phyloP scores from a whole-genome alignment of 2,888 invertebrate genomes.

The Coenonympha arcania region DNA sequence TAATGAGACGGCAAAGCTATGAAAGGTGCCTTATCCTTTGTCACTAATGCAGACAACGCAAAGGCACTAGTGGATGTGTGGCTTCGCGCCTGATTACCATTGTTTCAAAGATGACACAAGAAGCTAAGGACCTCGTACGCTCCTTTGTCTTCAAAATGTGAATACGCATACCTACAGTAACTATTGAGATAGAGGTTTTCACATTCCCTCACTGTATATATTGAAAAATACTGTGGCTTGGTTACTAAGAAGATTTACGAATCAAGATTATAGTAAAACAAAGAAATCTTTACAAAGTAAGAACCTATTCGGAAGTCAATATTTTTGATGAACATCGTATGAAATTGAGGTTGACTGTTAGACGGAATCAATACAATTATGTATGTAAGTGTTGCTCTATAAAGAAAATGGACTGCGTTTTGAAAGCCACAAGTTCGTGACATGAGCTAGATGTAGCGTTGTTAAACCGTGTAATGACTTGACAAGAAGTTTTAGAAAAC shows the following conservation, averaged over 20 bases:
- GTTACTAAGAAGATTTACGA: too few relatives aligned
- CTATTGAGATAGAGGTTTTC: not conserved
- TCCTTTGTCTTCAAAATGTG: not conserved
- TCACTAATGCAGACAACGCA: not conserved
- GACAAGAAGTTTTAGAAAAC: constrained; percentile 7
- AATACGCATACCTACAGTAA: constrained; percentile 1
- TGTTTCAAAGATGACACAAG: constrained; percentile 5
- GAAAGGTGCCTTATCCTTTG: constrained; percentile 5
- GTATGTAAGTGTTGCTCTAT: constrained; percentile 3
- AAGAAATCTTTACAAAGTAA: too few relatives aligned
- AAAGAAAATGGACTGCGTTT: constrained; percentile 32
- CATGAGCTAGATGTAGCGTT: constrained; percentile 38
- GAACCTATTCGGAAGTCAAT: too few relatives aligned
- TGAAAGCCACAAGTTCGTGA: constrained; percentile 52
- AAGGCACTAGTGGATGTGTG: not conserved
- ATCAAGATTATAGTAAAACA: too few relatives aligned
- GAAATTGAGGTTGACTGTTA: not conserved
- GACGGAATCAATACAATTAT: not conserved
- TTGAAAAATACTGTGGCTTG: too few relatives aligned
- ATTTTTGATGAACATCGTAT: too few relatives aligned
- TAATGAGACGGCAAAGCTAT: constrained; percentile 10
- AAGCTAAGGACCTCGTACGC: not conserved
- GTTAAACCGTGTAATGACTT: constrained; percentile 22
- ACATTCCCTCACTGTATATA: too few relatives aligned
- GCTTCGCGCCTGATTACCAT: constrained; percentile 7